Conservation (phyloP, 2,888 invertebrate species). For the Orthonychiurus folsomi region DNA sequence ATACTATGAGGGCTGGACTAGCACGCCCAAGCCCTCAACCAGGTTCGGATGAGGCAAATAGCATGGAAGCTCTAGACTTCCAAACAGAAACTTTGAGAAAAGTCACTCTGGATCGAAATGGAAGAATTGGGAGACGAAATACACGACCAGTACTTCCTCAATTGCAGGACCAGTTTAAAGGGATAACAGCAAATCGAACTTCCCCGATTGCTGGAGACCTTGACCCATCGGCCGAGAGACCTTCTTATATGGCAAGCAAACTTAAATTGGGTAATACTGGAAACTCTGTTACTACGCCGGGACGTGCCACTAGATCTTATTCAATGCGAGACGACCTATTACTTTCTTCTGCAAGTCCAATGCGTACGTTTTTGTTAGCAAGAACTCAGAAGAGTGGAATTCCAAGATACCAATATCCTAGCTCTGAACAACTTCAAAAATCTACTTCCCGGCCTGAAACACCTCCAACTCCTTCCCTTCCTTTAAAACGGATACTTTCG, state of each 20-base stretch:
- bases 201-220: neutral
- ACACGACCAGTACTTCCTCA: neutral
- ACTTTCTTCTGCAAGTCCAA: neutral
- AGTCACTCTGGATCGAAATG: constrained; percentile 7
- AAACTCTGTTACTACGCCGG: constrained; percentile 1
- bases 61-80: neutral
- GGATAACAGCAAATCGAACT: neutral
- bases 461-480: neutral
- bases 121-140: constrained; percentile 8
- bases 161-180: neutral
- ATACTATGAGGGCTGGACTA: constrained; percentile 47
- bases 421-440: neutral
- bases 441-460: too few species aligned
- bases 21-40: constrained; percentile 41
- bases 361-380: neutral
- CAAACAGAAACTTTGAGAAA: neutral
- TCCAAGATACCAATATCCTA: neutral
- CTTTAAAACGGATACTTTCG: neutral
- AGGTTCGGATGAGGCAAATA: neutral
- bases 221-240: neutral
- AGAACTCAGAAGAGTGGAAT: neutral
- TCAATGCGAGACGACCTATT: neutral
- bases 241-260: neutral
- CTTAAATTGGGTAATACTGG: neutral
- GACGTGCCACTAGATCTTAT: neutral